These are phyloP conservation scores for Syrphus vitripennis DNA, from an alignment of 2,888 invertebrate species.

Conservation along the genomic window DNA sequence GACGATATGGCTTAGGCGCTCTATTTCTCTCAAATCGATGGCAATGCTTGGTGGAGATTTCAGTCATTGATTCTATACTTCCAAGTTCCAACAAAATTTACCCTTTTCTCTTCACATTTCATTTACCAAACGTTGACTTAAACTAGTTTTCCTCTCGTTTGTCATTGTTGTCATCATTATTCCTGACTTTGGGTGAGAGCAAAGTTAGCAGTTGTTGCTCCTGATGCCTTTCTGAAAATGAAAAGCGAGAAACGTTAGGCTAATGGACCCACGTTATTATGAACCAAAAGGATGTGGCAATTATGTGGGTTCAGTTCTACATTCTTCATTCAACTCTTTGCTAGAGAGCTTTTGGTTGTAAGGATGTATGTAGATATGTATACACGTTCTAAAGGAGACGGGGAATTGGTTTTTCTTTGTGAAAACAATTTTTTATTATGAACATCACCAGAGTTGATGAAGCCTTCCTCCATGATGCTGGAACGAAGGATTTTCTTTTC, in stretches of 20 bases:
- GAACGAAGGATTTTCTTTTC: conserved; percentile 58
- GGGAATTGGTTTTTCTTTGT: conserved; percentile 65
- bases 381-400: background rate
- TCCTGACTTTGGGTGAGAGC: conserved; percentile 48
- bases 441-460: conserved; percentile 40
- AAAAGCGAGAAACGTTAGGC: conserved; percentile 32
- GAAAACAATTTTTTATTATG: conserved; percentile 62
- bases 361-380: too few species aligned
- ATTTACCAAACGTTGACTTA: conserved; percentile 11
- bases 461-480: conserved; percentile 58
- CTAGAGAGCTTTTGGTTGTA: too few species aligned
- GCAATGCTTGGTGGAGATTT: conserved; percentile 10
- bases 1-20: conserved; percentile 34
- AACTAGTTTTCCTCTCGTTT: conserved; percentile 68
- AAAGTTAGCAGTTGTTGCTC: conserved; percentile 44
- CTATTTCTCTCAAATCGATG: background rate
- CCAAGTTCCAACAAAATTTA: background rate
- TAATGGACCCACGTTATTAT: conserved; percentile 70
- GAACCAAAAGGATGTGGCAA: conserved; percentile 64
- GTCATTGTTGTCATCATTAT: conserved; percentile 68
- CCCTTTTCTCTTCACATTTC: background rate
- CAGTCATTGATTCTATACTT: conserved; percentile 40
- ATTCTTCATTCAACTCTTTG: conserved; percentile 42
- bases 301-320: conserved; percentile 62
- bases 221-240: background rate